These are phyloP conservation scores for Coracias cyanogaster DNA, from an alignment of 2,797 vertebrate genomes.

Conservation along the genomic window DNA sequence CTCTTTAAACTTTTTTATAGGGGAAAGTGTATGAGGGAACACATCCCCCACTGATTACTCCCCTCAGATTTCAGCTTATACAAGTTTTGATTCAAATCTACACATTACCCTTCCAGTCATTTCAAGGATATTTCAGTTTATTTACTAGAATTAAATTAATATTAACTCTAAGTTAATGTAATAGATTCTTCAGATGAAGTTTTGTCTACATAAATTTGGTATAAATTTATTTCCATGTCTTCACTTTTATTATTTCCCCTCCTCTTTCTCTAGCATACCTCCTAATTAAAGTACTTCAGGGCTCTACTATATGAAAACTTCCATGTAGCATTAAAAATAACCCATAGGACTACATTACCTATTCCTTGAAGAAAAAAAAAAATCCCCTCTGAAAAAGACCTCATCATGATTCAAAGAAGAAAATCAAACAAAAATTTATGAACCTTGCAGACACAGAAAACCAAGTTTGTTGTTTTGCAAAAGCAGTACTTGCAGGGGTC, in stretches of 20 bases:
- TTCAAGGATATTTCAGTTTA: neutral
- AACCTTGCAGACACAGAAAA: neutral
- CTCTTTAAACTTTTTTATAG: neutral
- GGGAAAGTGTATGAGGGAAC: neutral
- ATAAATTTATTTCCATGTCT: neutral
- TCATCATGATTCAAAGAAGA: neutral
- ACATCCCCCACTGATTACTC: neutral
- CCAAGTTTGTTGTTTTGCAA: neutral
- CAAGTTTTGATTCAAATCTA: neutral
- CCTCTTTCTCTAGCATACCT: neutral
- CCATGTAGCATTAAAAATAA: neutral
- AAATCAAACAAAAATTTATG: neutral
- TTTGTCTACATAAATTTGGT: neutral
- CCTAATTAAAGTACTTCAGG: neutral
- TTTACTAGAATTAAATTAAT: neutral
- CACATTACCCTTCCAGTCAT: neutral
- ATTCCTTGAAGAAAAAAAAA: neutral
- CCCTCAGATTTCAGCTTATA: neutral
- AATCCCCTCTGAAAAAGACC: neutral
- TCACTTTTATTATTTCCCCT: neutral
- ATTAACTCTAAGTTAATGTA: neutral
- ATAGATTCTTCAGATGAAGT: neutral
- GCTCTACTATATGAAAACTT: neutral
- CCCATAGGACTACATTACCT: neutral
- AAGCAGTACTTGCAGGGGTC: neutral